Evolutionary conservation across 2,113 vertebrate genomes (phyloP), one percentile per base, ranked within the genome.

Genomic region (Cebidichthys violaceus): DNA sequence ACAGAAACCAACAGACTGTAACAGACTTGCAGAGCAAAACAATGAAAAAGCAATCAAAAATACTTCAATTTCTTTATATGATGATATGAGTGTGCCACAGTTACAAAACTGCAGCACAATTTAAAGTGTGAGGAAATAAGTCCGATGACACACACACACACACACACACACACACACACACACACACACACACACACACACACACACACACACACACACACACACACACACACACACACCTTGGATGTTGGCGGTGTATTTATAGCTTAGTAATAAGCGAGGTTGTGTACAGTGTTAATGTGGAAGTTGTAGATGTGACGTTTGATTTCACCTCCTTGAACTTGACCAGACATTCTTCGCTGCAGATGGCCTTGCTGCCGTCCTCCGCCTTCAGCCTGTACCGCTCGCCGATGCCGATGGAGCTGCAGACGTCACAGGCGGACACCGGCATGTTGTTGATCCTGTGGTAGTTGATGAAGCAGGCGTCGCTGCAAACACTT

Each of bases 261-360:
- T n/a, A 24, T 24, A 43, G 22, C 13, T n/a, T 18, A 29, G 24
- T 20, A 29, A 20, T 31, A 66, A 4, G 37, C 9, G 57, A 18
- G 27, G 29, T 33, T 1, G 4, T 20, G 8, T 33, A 10, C 59
- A 33, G 31, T 61, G 59, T 20, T 33, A 18, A 31, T 35, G 31
- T 62, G 60, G 31, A 62, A 13, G 61, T 39, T 64, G 61, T 22
- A 65, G 62, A 24, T 43, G 14, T 27, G 1, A 24, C 1, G 0
- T 41, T 33, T 59, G 29, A 39, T 60, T 76, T 64, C 9, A 90
- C 90, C 88, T 87, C 65, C 72, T 92, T 92, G 66, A 84, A 69
- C 66, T 70, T 80, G 41, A 85, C 29, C 59, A 92, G 66, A 87
- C 90, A 92, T 13, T 82, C 27, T 4, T 82, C 77, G 0, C 82